Evolutionary conservation across 2,113 vertebrate genomes (phyloP), one percentile per base, ranked within the genome.

Genomic region (Oryzias melastigma): DNA sequence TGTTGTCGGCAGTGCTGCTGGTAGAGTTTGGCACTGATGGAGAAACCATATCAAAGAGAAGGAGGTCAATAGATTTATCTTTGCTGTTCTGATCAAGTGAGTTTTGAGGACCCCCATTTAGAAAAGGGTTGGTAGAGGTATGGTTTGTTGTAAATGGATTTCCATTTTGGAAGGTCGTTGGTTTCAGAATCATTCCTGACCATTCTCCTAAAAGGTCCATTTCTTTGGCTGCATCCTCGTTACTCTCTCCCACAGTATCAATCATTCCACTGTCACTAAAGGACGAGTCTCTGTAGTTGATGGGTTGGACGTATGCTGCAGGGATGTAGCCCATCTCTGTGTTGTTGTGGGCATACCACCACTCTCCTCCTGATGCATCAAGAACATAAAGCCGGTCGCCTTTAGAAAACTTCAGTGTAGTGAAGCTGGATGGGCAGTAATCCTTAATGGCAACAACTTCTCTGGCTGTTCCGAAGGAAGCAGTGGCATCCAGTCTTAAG

Each of bases 321-420:
- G 97, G 97, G 78, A 99, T 98, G 78, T 99, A 99, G 13, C 97
- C 97, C 94, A 98, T 98, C 78, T 98, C 97, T 0, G 93, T 98
- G 80, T 94, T 97, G 83, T 98, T 99, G 89, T 99, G 97, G 0
- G 97, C 97, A 0, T 99, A 99, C 97, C 96, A 99, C 97, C 97
- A 99, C 71, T 98, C 95, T 0, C 94, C 93, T 7, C 95, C 95
- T 0, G 96, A 96, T 0, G 95, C 92, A 84, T 99, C 97, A 77
- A 99, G 76, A 58, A 98, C 96, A 0, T 96, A 98, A 2, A 99
- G 94, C 42, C 87, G 94, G 81, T 99, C 96, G 0, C 97, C 97
- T 80, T 98, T 98, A 57, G 93, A 96, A 88, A 99, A 98, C 82
- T 95, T 98, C 14, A 99, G 77, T 3, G 97, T 98, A 84, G 97